phyloP scores from a whole-genome alignment of 1,140 invertebrate species.

The Zelostemma sp. region DNA sequence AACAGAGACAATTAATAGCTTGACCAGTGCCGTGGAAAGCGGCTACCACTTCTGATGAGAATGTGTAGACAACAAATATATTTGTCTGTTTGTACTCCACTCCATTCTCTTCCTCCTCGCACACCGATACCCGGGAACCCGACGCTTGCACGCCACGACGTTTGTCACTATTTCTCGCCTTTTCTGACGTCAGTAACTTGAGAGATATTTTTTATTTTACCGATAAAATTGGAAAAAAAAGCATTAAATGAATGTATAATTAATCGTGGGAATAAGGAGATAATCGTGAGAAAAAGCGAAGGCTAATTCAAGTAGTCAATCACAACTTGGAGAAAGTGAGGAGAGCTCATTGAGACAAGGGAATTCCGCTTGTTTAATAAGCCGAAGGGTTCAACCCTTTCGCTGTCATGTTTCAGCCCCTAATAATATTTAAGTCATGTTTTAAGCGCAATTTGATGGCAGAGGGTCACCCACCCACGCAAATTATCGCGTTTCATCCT shows the following conservation, averaged over 20 bases:
- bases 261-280: too few relatives aligned
- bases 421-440: constrained; percentile 66
- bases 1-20: constrained; percentile 69
- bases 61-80: constrained; percentile 57
- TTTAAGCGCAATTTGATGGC: constrained; percentile 66
- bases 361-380: constrained; percentile 62
- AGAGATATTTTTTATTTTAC: constrained; percentile 46
- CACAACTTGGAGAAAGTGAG: constrained; percentile 28
- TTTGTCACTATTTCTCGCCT: constrained; percentile 47
- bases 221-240: too few relatives aligned
- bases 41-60: constrained; percentile 45
- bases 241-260: too few relatives aligned
- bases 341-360: constrained; percentile 38
- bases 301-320: constrained; percentile 22
- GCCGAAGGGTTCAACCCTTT: constrained; percentile 63
- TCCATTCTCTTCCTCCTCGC: constrained; percentile 28
- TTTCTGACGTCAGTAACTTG: constrained; percentile 43
- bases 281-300: constrained; percentile 15
- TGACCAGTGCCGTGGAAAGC: constrained; percentile 50
- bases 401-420: constrained; percentile 55
- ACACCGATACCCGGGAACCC: constrained; percentile 29
- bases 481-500: constrained; percentile 64
- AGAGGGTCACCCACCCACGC: constrained; percentile 63
- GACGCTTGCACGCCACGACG: constrained; percentile 36
- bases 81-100: constrained; percentile 48